Percentiles rank a stretch among this genome's conserved stretches.
These are phyloP conservation scores for Rhizoglyphus robini DNA, from an alignment of 1,140 invertebrate genomes.

Conservation along the genomic window DNA sequence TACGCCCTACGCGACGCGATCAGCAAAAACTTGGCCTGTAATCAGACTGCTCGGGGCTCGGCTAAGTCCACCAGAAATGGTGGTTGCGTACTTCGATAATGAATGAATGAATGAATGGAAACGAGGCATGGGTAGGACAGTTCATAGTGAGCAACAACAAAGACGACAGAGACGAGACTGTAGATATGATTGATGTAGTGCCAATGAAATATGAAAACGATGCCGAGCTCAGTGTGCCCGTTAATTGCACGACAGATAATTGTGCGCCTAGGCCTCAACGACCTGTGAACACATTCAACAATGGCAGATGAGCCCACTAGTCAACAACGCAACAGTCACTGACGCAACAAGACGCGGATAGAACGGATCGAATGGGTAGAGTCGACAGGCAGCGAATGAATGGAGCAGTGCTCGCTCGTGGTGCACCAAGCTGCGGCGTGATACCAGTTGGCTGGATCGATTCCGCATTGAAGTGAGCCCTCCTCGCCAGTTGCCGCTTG, in stretches of 20 bases:
- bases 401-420: neutral
- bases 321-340: too few relatives aligned
- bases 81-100: too few relatives aligned
- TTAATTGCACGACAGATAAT: neutral
- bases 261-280: neutral
- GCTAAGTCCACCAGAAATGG: too few relatives aligned
- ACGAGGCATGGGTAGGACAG: too few relatives aligned
- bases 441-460: too few relatives aligned
- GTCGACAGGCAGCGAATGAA: neutral
- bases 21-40: too few relatives aligned
- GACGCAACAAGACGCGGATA: neutral
- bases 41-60: too few relatives aligned
- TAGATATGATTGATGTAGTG: conserved; percentile 14
- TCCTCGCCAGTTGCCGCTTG: neutral
- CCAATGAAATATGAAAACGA: conserved; percentile 13
- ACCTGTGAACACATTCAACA: neutral
- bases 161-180: too few relatives aligned
- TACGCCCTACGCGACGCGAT: too few relatives aligned
- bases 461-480: neutral
- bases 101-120: too few relatives aligned
- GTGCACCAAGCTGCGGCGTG: too few relatives aligned
- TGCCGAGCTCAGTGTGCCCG: neutral
- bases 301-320: neutral
- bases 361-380: neutral
- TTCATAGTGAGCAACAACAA: too few relatives aligned